Evolutionary conservation across 2,888 invertebrate genomes (phyloP).

Genomic region (Euzetes globulus): DNA sequence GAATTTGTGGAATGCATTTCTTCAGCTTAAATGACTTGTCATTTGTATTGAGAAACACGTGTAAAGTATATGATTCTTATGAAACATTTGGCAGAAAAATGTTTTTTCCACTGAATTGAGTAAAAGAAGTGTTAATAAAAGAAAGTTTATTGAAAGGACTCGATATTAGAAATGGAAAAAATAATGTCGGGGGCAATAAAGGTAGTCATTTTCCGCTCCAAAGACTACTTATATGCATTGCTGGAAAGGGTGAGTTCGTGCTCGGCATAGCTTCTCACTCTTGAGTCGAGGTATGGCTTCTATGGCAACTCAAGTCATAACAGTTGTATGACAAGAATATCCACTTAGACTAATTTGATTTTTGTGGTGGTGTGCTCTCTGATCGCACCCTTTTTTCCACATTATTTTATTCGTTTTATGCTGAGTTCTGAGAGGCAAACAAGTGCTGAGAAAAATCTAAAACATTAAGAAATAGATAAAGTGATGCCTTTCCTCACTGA

Average conservation of each 20-base stretch:
- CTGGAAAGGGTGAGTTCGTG: constrained; percentile 29
- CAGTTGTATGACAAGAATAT: constrained; percentile 33
- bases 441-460: constrained; percentile 17
- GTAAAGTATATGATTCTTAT: background rate
- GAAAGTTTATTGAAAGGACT: background rate
- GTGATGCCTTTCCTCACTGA: background rate
- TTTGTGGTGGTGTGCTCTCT: constrained; percentile 24
- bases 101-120: background rate
- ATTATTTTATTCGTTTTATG: background rate
- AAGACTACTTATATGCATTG: constrained; percentile 15
- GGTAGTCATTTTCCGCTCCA: constrained; percentile 16
- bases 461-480: constrained; percentile 21
- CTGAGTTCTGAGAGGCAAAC: background rate
- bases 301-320: constrained; percentile 32
- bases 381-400: constrained; percentile 5
- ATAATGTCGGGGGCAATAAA: constrained; percentile 10
- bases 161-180: constrained; percentile 24
- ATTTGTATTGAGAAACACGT: constrained; percentile 11
- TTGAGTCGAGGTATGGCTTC: constrained; percentile 2
- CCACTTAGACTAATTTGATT: constrained; percentile 33
- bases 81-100: background rate
- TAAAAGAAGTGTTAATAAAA: constrained; percentile 11
- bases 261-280: constrained; percentile 24
- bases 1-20: constrained; percentile 1
- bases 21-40: background rate